A percentile compares a stretch with the other conserved stretches of the same genome.
Evolutionary conservation across 2,113 vertebrate genomes (phyloP).

Genomic region (Amazona guildingii): DNA sequence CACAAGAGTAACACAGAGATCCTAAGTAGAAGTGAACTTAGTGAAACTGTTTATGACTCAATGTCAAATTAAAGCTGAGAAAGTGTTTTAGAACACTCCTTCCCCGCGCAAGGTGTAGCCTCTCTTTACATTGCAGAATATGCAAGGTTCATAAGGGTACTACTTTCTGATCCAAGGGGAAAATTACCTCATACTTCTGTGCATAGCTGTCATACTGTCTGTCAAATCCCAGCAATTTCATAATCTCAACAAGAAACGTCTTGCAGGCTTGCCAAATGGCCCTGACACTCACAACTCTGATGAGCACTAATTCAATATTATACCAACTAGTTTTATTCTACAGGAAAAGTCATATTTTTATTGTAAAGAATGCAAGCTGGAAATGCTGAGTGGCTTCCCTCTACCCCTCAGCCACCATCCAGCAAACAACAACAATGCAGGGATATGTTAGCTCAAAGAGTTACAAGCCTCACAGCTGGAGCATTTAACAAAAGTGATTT

Average conservation of each 20-base stretch:
- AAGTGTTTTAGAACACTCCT: neutral
- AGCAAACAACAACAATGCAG: neutral
- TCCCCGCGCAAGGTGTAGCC: fast-evolving
- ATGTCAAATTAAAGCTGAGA: neutral
- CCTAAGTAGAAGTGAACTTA: neutral
- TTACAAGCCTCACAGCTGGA: neutral
- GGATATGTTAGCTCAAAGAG: neutral
- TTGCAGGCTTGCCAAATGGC: neutral
- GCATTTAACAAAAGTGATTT: neutral
- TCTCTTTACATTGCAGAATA: neutral
- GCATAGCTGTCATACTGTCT: neutral
- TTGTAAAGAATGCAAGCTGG: neutral
- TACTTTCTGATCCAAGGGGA: neutral
- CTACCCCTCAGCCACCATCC: neutral
- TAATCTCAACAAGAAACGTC: neutral
- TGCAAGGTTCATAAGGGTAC: fast-evolving
- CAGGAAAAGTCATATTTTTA: neutral
- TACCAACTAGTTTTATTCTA: neutral
- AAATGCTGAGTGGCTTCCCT: neutral
- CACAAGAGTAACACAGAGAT: neutral
- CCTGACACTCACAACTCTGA: neutral
- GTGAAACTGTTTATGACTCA: neutral
- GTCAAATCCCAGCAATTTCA: neutral
- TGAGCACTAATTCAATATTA: neutral
- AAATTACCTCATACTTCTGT: neutral